Evolutionary conservation across 2,797 vertebrate genomes (phyloP).

Genomic region (Cirrhinus molitorella): DNA sequence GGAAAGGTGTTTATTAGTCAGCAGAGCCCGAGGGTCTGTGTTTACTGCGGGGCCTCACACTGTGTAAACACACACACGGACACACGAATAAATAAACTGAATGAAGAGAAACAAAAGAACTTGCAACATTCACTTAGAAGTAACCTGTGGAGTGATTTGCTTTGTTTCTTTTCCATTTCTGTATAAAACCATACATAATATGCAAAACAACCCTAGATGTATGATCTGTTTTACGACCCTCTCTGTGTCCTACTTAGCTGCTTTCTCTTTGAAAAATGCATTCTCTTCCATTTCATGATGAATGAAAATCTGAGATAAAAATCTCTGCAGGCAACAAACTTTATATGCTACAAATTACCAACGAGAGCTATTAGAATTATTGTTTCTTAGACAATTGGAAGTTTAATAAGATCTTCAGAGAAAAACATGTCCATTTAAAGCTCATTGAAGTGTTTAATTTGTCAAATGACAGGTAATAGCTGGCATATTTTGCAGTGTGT

Average conservation of each 20-base stretch:
- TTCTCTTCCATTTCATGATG: conserved; percentile 51
- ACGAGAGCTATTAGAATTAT: neutral
- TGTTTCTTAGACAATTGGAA: conserved; percentile 34
- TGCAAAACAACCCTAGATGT: conserved; percentile 22
- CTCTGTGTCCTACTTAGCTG: conserved; percentile 24
- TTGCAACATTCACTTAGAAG: conserved; percentile 8
- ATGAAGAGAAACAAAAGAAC: conserved; percentile 32
- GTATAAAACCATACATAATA: conserved; percentile 20
- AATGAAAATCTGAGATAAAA: conserved; percentile 51
- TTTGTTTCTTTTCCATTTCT: conserved; percentile 3
- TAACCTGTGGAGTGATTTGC: conserved; percentile 2
- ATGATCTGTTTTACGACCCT: neutral
- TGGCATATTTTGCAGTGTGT: neutral
- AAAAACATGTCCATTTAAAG: conserved; percentile 56
- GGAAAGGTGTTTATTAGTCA: conserved; percentile 58
- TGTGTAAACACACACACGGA: conserved; percentile 31
- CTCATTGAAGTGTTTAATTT: conserved; percentile 37
- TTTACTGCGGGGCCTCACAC: conserved; percentile 48
- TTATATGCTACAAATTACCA: conserved; percentile 35
- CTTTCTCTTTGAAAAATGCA: conserved; percentile 26
- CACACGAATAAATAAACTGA: conserved; percentile 14
- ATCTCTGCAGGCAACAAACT: conserved; percentile 30
- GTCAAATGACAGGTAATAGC: conserved; percentile 30
- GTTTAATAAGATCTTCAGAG: conserved; percentile 43
- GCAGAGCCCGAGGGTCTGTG: conserved; percentile 37